A percentile compares a stretch with the other conserved stretches of the same genome.
Evolutionary conservation across 2,113 vertebrate genomes (phyloP).

Genomic region (Nansenia antarctica): DNA sequence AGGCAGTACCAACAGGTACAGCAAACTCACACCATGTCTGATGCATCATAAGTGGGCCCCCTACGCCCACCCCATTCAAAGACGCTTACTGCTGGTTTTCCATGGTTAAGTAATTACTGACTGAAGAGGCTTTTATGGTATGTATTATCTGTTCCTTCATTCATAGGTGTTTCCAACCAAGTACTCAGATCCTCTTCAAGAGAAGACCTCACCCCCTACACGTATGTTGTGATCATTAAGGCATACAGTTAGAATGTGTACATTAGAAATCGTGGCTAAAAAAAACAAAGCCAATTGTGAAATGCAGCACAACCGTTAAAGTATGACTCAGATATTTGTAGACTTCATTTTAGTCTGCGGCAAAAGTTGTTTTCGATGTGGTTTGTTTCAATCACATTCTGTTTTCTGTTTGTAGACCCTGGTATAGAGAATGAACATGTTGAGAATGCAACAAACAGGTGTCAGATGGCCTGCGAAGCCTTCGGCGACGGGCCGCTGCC

Average conservation of each 20-base stretch:
- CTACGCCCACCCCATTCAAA: neutral
- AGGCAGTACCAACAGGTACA: conserved; percentile 82
- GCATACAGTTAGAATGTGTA: neutral
- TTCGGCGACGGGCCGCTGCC: conserved; percentile 83
- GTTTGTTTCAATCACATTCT: neutral
- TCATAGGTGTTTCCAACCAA: conserved; percentile 79
- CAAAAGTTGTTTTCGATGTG: too few relatives aligned
- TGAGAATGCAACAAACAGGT: conserved; percentile 68
- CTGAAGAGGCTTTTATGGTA: neutral
- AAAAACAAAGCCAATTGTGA: too few relatives aligned
- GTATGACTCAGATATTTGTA: neutral
- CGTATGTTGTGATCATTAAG: conserved; percentile 61
- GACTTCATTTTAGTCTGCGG: neutral
- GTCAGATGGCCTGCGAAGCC: conserved; percentile 73
- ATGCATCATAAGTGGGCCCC: too few relatives aligned
- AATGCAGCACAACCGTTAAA: neutral
- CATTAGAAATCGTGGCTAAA: neutral
- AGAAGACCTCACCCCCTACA: conserved; percentile 47
- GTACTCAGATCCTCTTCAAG: conserved; percentile 54
- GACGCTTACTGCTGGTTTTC: neutral
- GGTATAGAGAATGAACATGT: conserved; percentile 80
- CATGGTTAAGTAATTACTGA: too few relatives aligned
- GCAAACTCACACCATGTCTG: too few relatives aligned
- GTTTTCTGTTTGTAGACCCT: conserved; percentile 63
- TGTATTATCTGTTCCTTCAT: neutral